A percentile compares a stretch with the other conserved stretches of the same genome.
phyloP scores from a whole-genome alignment of 2,888 invertebrate species.

The Brachyptera risi region DNA sequence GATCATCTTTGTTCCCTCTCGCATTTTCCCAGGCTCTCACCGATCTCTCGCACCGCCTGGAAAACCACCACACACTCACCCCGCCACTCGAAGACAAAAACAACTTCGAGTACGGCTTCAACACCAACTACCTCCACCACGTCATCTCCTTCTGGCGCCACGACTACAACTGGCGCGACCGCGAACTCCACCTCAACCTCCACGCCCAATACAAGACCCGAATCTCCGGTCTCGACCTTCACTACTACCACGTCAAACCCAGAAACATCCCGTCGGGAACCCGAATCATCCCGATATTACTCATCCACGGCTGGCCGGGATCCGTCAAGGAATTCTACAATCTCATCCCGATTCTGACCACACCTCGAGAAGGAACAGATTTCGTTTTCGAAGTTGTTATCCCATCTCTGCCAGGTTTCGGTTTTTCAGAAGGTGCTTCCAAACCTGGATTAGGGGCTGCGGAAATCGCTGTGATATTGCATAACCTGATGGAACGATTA shows the following conservation, averaged over 20 bases:
- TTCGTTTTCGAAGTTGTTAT: slow-evolving; percentile 65
- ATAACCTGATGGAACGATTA: slow-evolving; percentile 66
- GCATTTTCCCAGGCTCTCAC: slow-evolving; percentile 51
- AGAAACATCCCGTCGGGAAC: background rate
- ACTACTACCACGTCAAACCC: slow-evolving; percentile 24
- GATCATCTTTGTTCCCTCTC: too few relatives aligned
- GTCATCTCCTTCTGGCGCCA: slow-evolving; percentile 76
- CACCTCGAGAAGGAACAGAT: slow-evolving; percentile 47
- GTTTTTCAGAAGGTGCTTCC: slow-evolving; percentile 54
- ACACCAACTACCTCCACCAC: slow-evolving; percentile 60
- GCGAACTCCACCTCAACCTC: slow-evolving; percentile 66
- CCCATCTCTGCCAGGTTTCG: slow-evolving; percentile 67
- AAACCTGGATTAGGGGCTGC: slow-evolving; percentile 37
- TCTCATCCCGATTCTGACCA: slow-evolving; percentile 61
- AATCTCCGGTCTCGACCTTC: slow-evolving; percentile 60
- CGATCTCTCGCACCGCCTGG: slow-evolving; percentile 58
- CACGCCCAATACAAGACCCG: slow-evolving; percentile 71
- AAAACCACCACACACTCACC: slow-evolving; percentile 35
- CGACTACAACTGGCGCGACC: slow-evolving; percentile 66
- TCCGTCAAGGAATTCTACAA: slow-evolving; percentile 76
- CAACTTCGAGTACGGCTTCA: slow-evolving; percentile 79
- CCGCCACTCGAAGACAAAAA: slow-evolving; percentile 46
- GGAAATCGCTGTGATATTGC: slow-evolving; percentile 56
- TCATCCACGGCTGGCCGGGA: slow-evolving; percentile 85
- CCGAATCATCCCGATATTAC: slow-evolving; percentile 58